Conservation (phyloP, 2,888 invertebrate species). For the Thumatha senex region DNA sequence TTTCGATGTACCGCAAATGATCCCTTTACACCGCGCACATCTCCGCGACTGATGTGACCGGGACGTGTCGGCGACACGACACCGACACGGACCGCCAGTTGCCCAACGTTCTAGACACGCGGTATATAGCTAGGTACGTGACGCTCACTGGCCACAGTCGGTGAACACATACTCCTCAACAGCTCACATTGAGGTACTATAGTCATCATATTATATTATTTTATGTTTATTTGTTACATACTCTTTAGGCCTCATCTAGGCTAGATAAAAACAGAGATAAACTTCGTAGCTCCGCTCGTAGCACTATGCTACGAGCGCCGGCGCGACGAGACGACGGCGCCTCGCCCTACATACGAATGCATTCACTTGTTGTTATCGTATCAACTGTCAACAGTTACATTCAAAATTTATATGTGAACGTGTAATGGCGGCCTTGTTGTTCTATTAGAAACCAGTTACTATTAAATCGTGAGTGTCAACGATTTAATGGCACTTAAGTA, state of each 20-base stretch:
- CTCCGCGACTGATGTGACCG: background rate
- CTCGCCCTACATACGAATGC: background rate
- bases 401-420: conserved; percentile 15
- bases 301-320: conserved; percentile 3
- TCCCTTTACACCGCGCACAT: background rate
- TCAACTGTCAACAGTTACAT: conserved; percentile 5
- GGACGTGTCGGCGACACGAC: background rate
- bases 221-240: background rate
- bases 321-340: conserved; percentile 5
- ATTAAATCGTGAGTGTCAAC: too few species aligned
- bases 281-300: conserved; percentile 6
- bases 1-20: too few species aligned
- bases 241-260: background rate
- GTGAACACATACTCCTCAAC: background rate
- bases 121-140: background rate
- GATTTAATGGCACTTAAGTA: too few species aligned
- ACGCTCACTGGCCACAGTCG: background rate
- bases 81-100: background rate
- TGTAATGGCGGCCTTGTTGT: conserved; percentile 9
- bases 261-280: background rate
- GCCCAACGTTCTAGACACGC: background rate
- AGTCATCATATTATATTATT: background rate
- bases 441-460: too few species aligned
- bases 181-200: background rate
- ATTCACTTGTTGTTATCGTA: conserved; percentile 6